Percentiles rank a stretch among this genome's conserved stretches.
phyloP scores from a whole-genome alignment of 2,113 vertebrate genomes.

The Python bivittatus region DNA sequence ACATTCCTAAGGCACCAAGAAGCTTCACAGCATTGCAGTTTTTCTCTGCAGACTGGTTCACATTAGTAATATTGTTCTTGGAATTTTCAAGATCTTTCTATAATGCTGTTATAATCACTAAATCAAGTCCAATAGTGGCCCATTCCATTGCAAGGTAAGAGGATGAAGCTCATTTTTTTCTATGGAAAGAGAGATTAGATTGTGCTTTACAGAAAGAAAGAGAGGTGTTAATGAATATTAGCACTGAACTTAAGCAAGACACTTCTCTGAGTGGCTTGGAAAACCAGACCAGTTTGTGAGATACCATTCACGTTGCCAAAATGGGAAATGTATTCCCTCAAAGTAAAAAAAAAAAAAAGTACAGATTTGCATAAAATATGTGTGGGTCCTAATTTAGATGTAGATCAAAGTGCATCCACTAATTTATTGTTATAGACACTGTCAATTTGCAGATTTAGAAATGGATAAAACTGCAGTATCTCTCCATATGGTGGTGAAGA shows the following conservation, averaged over 20 bases:
- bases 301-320: background rate
- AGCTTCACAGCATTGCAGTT: background rate
- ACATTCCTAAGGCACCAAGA: background rate
- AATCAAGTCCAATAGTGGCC: background rate
- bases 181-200: background rate
- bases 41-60: background rate
- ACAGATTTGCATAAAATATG: background rate
- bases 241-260: background rate
- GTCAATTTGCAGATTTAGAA: background rate
- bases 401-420: background rate
- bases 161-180: background rate
- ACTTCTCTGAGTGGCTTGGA: background rate
- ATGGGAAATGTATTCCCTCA: background rate
- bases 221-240: background rate
- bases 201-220: background rate
- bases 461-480: background rate
- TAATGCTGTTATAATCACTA: background rate
- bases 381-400: background rate
- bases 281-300: background rate
- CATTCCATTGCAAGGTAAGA: background rate
- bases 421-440: background rate
- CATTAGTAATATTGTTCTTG: background rate
- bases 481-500: background rate
- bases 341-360: background rate
- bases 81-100: background rate